Base-by-base conservation (phyloP, 2,113 vertebrate species). In the Vulpes vulpes region DNA sequence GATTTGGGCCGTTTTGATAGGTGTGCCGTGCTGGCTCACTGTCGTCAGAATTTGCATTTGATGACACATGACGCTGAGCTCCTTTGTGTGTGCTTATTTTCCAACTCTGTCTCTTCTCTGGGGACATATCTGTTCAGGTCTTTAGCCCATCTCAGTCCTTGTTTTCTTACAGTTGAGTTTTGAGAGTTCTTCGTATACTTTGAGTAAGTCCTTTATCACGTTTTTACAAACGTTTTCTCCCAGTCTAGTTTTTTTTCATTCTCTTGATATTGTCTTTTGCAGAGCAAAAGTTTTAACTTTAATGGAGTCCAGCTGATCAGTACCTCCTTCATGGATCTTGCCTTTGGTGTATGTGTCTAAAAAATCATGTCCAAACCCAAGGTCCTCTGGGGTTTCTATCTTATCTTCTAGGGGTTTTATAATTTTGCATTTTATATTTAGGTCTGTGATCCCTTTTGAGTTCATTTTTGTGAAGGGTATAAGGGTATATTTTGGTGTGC, bases 11-110 rank as follows among this genome's bases (percentile, higher is more conserved):
- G 17, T 17, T 57, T 16, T 57, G 55, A 17, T 5, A 57, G n/a
- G 67, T 16, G n/a, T 17, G n/a, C 19, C 3, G 8, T 0, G 8
- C n/a, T 8, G 19, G 19, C 32, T 20, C n/a, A 9, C 17, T 4
- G 32, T 30, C 1, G 30, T 11, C 17, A 10, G 32, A 8, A 19
- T 10, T 20, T 71, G 67, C 17, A 19, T 71, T 35, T 43, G 43
- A 43, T 43, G 43, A 43, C 43, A 43, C 43, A 43, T 43, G 43
- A 43, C 7, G 43, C 43, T 43, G 43, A 43, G 43, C 43, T 43
- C 43, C 43, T 43, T 43, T 43, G 43, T 43, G 43, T 43, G 43
- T 43, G 43, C 65, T 69, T 19, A 8, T 15, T n/a, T n/a, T 8
- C 32, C 65, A 4, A 16, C 65, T 8, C 30, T n/a, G 27, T 17